A percentile compares a stretch with the other conserved stretches of the same genome.
Conservation (phyloP, 2,888 invertebrate genomes). For the Frankliniella intonsa region DNA sequence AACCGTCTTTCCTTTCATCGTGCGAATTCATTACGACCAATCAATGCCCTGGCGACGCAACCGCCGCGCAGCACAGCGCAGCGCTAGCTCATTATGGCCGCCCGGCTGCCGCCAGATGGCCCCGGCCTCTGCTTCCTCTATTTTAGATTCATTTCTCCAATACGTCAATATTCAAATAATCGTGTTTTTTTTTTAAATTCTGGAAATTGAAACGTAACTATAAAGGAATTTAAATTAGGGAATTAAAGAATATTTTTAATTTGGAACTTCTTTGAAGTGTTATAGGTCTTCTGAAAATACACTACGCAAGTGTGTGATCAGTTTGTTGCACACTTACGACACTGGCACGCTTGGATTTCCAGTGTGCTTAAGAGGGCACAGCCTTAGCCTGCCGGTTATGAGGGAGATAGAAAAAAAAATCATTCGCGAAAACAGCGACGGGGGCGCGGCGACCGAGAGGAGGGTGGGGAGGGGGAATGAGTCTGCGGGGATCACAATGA, state of each 20-base stretch:
- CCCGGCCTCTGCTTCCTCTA: not conserved
- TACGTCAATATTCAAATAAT: too few species aligned
- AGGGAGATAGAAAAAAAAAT: not conserved
- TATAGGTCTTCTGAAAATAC: too few species aligned
- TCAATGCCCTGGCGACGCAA: not conserved
- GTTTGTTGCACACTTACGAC: too few species aligned
- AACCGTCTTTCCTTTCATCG: constrained; percentile 19
- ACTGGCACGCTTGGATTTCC: too few species aligned
- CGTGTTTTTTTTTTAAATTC: too few species aligned
- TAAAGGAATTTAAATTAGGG: too few species aligned
- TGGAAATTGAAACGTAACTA: too few species aligned
- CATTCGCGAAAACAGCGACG: not conserved
- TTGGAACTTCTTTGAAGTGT: too few species aligned
- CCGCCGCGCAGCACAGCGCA: not conserved
- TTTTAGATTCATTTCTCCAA: not conserved
- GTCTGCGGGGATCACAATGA: constrained; percentile 1
- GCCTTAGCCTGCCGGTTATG: not conserved
- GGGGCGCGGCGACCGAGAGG: not conserved
- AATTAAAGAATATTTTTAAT: too few species aligned
- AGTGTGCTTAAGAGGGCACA: not conserved
- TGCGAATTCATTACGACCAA: constrained; percentile 23
- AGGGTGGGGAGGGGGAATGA: not conserved
- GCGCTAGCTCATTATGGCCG: not conserved
- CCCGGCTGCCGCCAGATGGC: not conserved
- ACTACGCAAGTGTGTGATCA: too few species aligned